These are phyloP conservation scores for Lasioglossum albipes DNA, from an alignment of 1,140 invertebrate species.

Conservation along the genomic window DNA sequence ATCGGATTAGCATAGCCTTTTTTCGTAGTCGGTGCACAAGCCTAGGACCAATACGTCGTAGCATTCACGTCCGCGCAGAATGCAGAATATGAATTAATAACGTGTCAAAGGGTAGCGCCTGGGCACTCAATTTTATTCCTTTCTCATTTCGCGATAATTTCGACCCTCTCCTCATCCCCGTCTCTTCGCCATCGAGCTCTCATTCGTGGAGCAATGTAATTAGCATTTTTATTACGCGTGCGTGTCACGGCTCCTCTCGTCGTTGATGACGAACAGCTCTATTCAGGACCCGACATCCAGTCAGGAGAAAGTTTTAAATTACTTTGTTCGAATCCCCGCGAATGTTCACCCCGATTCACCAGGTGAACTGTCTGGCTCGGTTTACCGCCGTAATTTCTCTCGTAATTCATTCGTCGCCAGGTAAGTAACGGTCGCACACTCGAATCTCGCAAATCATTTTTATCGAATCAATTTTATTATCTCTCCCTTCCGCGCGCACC, in stretches of 20 bases:
- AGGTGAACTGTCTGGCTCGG: not conserved
- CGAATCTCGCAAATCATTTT: no score
- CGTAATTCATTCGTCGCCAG: slow-evolving; percentile 4
- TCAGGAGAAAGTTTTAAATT: slow-evolving; percentile 61
- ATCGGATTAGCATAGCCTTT: no score
- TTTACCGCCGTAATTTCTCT: not conserved
- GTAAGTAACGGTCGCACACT: not conserved
- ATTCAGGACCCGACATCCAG: slow-evolving; percentile 36
- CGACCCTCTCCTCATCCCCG: not conserved
- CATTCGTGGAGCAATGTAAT: slow-evolving; percentile 44
- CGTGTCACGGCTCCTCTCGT: slow-evolving; percentile 38
- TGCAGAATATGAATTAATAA: slow-evolving; percentile 10
- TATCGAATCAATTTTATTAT: no score
- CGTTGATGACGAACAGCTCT: slow-evolving; percentile 41
- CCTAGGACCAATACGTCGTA: not conserved
- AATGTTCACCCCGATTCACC: slow-evolving; percentile 37
- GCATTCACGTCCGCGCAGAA: not conserved
- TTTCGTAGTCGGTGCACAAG: no score
- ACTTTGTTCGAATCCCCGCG: slow-evolving; percentile 43
- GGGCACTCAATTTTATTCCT: slow-evolving; percentile 14
- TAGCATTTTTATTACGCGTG: slow-evolving; percentile 62
- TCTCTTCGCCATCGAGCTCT: not conserved
- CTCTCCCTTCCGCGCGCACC: no score
- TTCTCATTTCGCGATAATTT: slow-evolving; percentile 23
- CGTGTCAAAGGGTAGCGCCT: not conserved